Evolutionary conservation across 2,888 invertebrate genomes (phyloP), one percentile per base, ranked within the genome.

Genomic region (Drosophila fulvimacula): DNA sequence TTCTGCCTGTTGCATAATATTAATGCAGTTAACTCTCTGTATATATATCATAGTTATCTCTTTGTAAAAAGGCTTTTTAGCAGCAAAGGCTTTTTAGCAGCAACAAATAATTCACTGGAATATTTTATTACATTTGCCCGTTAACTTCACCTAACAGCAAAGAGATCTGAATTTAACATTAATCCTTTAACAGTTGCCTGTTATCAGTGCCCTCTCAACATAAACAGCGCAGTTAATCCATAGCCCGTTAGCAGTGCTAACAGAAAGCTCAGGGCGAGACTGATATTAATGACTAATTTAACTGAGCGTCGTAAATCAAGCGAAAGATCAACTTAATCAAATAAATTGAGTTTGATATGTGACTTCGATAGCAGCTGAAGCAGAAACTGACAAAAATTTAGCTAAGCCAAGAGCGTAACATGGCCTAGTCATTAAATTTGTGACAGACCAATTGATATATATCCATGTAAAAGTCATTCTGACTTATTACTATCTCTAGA

Each of bases 331-430:
- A 30, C 38, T 30, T 30, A 9, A 5, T 38, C 27, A 49, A 27
- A 27, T 36, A 49, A 49, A 58, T 49, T 49, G n/a, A 11, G 38
- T 1, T 11, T 19, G 44, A 67, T 63, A 42, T 41, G 21, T 39
- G 30, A 15, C 11, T 19, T 30, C 15, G 42, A 62, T 34, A 46
- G 36, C 15, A 65, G 21, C 24, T 63, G 13, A 46, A 39, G 30
- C 30, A 55, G 32, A 55, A n/a, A 38, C 4, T 30, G 7, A 38
- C 36, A 1, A 13, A 36, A 36, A 10, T 39, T 39, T 19, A 52
- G 39, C 36, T 49, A 27, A 30, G 48, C 38, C 38, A 7, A 21
- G 21, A 21, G 21, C 10, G 10, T 34, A 27, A 27, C 27, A 27
- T 46, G 46, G 46, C 27, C 46, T 27, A 27, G 46, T n/a, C 46